These are phyloP conservation scores for Atta colombica DNA, from an alignment of 1,140 invertebrate genomes.

Conservation along the genomic window DNA sequence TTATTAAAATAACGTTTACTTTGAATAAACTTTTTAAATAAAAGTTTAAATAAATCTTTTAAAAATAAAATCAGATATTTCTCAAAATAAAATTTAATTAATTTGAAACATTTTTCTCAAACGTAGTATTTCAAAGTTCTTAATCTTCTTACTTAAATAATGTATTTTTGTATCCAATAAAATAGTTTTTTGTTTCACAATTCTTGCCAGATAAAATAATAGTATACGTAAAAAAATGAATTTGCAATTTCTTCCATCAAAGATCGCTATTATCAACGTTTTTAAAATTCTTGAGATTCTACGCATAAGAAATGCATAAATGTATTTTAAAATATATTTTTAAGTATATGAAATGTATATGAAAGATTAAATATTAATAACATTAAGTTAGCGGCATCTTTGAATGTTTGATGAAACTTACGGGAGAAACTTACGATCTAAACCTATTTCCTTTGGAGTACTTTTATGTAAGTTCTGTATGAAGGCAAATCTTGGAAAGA, in stretches of 20 bases:
- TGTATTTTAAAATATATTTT: slow-evolving; percentile 26
- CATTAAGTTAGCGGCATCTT: slow-evolving; percentile 2
- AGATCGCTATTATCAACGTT: background rate
- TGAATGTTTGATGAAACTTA: slow-evolving; percentile 51
- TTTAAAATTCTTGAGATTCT: slow-evolving; percentile 17
- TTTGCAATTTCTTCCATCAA: too few species aligned
- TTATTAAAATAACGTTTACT: slow-evolving; percentile 26
- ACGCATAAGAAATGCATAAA: background rate
- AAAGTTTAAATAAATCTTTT: slow-evolving; percentile 17
- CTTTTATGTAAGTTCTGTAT: slow-evolving; percentile 21
- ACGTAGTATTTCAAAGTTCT: background rate
- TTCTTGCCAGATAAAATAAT: slow-evolving; percentile 1
- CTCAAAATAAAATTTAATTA: background rate
- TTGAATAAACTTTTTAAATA: slow-evolving; percentile 25
- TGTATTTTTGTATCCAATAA: background rate
- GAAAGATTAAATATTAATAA: slow-evolving; percentile 34
- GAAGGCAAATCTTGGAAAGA: slow-evolving; percentile 6
- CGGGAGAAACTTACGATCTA: background rate
- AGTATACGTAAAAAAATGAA: background rate
- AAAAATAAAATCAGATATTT: slow-evolving; percentile 8
- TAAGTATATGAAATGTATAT: slow-evolving; percentile 5
- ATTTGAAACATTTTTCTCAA: background rate
- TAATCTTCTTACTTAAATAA: background rate
- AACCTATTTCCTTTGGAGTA: background rate
- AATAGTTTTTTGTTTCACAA: background rate